Base-by-base conservation (phyloP, 1,140 invertebrate genomes). In the Plutomurus gul region DNA sequence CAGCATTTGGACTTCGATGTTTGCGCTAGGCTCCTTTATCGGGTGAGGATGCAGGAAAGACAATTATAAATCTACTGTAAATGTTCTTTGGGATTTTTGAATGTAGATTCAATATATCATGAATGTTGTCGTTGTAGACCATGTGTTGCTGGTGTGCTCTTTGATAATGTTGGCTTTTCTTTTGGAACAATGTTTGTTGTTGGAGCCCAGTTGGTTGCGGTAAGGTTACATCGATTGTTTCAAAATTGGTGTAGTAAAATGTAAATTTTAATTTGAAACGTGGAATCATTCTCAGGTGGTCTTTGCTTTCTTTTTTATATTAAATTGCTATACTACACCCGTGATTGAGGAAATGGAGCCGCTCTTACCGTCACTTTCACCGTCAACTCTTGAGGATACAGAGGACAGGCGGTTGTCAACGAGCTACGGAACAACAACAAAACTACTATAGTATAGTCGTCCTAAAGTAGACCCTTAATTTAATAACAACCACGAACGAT, bases 1-100 rank as follows among this genome's bases (percentile, higher is more conserved):
- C 3, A 93, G 93, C 1, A 87, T 95, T 46, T 95, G 93, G 93
- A 94, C 94, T 0, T 94, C 93, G 11, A 91, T 92, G 0, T 95
- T 95, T 85, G 94, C 74, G 2, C 20, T 95, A 0, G 94, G 94
- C 7, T 92, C 93, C 27, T 94, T 94, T 85, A 91, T 94, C 30
- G 93, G 93, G 0, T 0, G 93, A 92, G 1, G 87, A 93, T 0
- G 92, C 91, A 43, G 93, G 93, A 8, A 89, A n/a, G n/a, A n/a
- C n/a, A 13, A 13, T 10, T 51, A 6, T 1, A 51, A 25, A 20
- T 8, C 13, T 20, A 10, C 13, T 56, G 10, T 7, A 56, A 11
- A 8, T 11, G 18, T 56, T 11, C 13, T 7, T 7, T 56, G 13
- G 13, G 22, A 13, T 8, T 56, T 7, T 8, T 22, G 11, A 10